Conservation (phyloP, 2,113 vertebrate species). For the Peucedramus taeniatus region DNA sequence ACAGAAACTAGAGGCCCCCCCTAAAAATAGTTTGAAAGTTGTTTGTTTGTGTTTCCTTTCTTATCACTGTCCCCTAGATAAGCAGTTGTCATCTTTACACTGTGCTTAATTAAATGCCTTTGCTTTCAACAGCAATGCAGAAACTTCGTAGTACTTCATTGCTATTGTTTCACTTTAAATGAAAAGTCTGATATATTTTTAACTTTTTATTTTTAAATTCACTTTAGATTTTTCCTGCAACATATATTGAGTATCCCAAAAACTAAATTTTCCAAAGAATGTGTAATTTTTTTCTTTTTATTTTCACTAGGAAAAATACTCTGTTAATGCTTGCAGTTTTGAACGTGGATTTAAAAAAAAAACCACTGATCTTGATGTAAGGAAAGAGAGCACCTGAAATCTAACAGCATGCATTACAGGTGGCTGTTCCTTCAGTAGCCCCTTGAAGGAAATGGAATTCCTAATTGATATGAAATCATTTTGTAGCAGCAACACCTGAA, state of each 20-base stretch:
- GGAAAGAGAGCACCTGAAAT: background rate
- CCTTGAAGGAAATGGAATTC: conserved; percentile 54
- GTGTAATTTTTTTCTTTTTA: background rate
- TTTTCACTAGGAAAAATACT: background rate
- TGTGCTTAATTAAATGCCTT: background rate
- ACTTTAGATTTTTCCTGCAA: background rate
- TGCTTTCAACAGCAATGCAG: background rate
- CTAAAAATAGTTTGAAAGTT: background rate
- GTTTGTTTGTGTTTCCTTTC: background rate
- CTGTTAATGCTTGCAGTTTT: background rate
- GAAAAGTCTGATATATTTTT: background rate
- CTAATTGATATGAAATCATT: conserved; percentile 50
- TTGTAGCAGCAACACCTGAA: conserved; percentile 49
- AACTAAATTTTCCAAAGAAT: background rate
- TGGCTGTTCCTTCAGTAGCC: conserved; percentile 27
- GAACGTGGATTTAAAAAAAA: background rate
- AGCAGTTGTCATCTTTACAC: background rate
- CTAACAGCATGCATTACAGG: conserved; percentile 38
- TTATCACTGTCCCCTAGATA: background rate
- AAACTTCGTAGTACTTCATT: background rate
- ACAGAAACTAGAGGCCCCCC: background rate
- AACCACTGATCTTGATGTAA: background rate
- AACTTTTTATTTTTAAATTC: background rate
- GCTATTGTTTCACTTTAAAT: background rate
- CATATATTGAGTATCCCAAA: background rate